Percentiles rank a stretch among this genome's conserved stretches.
These are phyloP conservation scores for Phaenicophaeus curvirostris DNA, from an alignment of 2,797 vertebrate species.

Conservation along the genomic window DNA sequence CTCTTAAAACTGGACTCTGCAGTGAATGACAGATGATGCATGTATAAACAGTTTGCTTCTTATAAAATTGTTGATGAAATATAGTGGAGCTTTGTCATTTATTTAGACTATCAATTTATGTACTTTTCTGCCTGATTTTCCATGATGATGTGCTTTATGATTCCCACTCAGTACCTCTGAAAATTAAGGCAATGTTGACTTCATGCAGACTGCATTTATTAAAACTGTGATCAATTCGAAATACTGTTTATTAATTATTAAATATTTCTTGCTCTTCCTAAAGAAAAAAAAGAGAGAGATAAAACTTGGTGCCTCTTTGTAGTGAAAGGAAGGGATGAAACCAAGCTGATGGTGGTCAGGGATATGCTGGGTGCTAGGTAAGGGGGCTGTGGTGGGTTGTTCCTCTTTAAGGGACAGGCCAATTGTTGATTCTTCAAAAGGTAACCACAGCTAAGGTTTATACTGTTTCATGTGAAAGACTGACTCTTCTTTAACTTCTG, in stretches of 20 bases:
- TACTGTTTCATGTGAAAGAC: no score
- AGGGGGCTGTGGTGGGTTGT: no score
- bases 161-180: background rate
- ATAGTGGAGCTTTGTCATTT: background rate
- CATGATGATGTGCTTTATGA: background rate
- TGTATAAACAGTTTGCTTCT: background rate
- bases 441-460: no score
- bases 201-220: accelerated
- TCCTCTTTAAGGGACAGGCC: no score
- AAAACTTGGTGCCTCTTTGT: accelerated
- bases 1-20: background rate
- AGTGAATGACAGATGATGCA: accelerated
- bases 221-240: background rate
- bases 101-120: background rate
- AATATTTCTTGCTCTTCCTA: background rate
- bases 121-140: background rate
- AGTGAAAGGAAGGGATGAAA: background rate
- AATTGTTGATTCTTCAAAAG: no score
- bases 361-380: no score
- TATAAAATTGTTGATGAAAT: background rate
- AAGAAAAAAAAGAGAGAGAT: background rate
- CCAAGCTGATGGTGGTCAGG: no score
- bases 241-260: accelerated
- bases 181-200: background rate
- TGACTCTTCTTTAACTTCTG: no score